Evolutionary conservation across 2,888 invertebrate genomes (phyloP).

Genomic region (Harmothoe impar): DNA sequence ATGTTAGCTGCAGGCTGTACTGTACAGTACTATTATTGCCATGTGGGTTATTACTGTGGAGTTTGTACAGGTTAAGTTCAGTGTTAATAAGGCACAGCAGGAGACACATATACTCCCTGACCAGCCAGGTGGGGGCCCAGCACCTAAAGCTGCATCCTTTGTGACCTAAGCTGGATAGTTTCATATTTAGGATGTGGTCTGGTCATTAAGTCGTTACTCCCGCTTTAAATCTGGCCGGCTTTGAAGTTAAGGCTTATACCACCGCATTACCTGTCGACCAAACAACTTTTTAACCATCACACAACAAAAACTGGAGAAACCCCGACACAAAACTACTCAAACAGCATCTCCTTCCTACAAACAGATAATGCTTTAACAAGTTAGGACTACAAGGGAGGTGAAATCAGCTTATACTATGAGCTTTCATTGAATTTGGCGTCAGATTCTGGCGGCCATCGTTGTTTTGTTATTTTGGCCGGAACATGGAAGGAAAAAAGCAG

Average conservation of each 20-base stretch:
- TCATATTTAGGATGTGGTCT: not conserved
- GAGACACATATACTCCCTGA: too few relatives aligned
- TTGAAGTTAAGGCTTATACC: constrained; percentile 15
- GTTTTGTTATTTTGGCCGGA: not conserved
- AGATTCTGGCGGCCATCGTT: not conserved
- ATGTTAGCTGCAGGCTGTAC: too few relatives aligned
- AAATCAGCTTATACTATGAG: not conserved
- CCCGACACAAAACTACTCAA: too few relatives aligned
- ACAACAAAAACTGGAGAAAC: not conserved
- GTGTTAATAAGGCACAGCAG: too few relatives aligned
- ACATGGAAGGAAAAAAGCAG: not conserved
- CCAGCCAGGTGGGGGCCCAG: not conserved
- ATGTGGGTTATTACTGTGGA: too few relatives aligned
- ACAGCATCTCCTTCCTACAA: too few relatives aligned
- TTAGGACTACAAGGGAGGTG: too few relatives aligned
- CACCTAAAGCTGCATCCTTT: not conserved
- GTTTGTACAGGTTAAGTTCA: too few relatives aligned
- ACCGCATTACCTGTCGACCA: not conserved
- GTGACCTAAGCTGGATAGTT: too few relatives aligned
- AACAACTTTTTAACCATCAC: constrained; percentile 4
- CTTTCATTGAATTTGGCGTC: not conserved
- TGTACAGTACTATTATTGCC: too few relatives aligned
- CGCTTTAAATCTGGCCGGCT: not conserved
- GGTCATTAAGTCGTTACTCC: constrained; percentile 23
- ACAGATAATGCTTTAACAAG: too few relatives aligned